Base-by-base conservation (phyloP, 2,797 vertebrate genomes). In the Urosaurus nigricauda region DNA sequence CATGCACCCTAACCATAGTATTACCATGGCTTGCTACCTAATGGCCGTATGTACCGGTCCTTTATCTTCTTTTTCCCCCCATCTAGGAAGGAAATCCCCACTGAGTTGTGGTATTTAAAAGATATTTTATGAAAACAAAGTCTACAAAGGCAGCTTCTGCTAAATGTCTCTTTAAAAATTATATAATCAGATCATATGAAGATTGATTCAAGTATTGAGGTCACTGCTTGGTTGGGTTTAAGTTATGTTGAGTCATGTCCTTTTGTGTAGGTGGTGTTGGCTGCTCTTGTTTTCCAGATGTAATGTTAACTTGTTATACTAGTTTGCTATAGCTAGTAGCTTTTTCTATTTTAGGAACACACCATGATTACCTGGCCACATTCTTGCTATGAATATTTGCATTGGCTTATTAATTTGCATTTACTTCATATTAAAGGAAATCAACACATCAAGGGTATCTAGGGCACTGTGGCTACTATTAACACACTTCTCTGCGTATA, bases 301-400 rank as follows among this genome's bases (percentile, higher is more conserved):
- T 79, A 51, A 60, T 32, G 81, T 93, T 90, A 91, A 92, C 90
- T 93, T 91, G 93, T 90, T 93, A 91, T 93, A 89, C 93, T 88
- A 94, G 92, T 94, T 91, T 94, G 88, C 86, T 89, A 92, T 93
- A 91, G 73, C 92, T 93, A 91, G 91, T 93, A 92, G 93, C 84
- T 89, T 95, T 56, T 26, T 89, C 24, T 90, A 68, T 91, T 94
- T 93, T 87, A 79, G 90, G 90, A 90, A 90, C 89, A 85, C 8
- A 80, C 35, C 90, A 87, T 93, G 79, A 91, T 89, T 91, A 92
- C 56, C 86, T 58, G 37, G 77, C 70, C 29, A 88, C 90, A 90
- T 96, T 94, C 85, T 94, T 94, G 79, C 85, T 82, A 85, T 85
- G 73, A 90, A 90, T 86, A 81, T 90, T 94, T 92, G 80, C 29